Base-by-base conservation (phyloP, 1,140 invertebrate genomes). In the Lerema accius region DNA sequence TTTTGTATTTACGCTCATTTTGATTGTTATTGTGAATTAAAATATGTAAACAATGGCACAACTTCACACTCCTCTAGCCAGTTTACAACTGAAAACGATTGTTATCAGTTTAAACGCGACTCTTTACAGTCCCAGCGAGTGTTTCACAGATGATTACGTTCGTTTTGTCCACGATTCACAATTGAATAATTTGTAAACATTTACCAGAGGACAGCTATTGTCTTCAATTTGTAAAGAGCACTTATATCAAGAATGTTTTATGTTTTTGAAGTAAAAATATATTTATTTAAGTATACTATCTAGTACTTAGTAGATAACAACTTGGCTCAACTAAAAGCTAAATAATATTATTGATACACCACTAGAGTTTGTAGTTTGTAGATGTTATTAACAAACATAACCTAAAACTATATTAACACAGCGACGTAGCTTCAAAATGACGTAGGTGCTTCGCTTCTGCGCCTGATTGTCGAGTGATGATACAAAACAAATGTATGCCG, bases 1-100 rank as follows among this genome's bases (percentile, higher is more conserved):
- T 43, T 26, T 59, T 7, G 28, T 61, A 35, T 68, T 64, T 70
- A 59, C 72, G 62, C 65, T 72, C 72, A 74, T 74, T 45, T 46
- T 40, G 3, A 11, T 39, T 55, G 40, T 55, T 46, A 11, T 49
- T 67, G 37, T 16, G 45, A 42, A 9, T 32, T 39, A 32, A 37
- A 48, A 56, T 63, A 60, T 64, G 64, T 69, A 69, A 69, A 73
- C 70, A 71, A 71, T 64, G 19, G 11, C 7, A 59, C 42, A 15
- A 50, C 62, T 62, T 59, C 32, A 39, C 51, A 49, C 56, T 16
- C n/a, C 48, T 19, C 16, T 43, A 26, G 46, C 51, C 11, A 61
- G 35, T 46, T 61, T 55, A 46, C 56, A 39, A 73, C 67, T 73
- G 67, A 66, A 69, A 72, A 35, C 40, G 11, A 23, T 46, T 60